Conservation (phyloP, 2,113 vertebrate genomes). For the Sorex araneus region DNA sequence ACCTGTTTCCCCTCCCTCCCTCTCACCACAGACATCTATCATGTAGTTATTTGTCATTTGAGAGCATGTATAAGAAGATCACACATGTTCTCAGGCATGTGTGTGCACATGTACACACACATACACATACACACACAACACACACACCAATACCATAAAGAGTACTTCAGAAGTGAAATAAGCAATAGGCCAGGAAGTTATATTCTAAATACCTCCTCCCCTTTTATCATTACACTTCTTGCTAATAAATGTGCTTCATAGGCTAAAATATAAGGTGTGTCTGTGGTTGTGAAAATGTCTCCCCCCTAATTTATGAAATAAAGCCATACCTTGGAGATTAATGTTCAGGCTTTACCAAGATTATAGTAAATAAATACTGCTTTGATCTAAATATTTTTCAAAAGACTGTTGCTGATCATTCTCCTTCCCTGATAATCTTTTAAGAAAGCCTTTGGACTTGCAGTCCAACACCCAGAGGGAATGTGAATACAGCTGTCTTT, state of each 20-base stretch:
- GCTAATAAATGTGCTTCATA: background rate
- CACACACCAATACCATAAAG: background rate
- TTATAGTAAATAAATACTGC: conserved; percentile 61
- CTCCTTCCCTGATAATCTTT: conserved; percentile 49
- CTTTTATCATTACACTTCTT: conserved; percentile 60
- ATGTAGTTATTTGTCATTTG: conserved; percentile 64
- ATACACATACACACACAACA: too few species aligned
- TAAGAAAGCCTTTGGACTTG: conserved; percentile 69
- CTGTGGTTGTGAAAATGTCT: conserved; percentile 51
- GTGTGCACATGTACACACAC: too few species aligned
- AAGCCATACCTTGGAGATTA: conserved; percentile 61
- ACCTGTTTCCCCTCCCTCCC: conserved; percentile 44
- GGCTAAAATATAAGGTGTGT: conserved; percentile 62
- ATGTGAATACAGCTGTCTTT: conserved; percentile 65
- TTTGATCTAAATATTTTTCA: conserved; percentile 72
- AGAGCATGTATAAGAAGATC: conserved; percentile 61
- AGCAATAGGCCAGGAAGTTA: background rate
- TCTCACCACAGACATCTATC: conserved; percentile 62
- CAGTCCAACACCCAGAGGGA: conserved; percentile 61
- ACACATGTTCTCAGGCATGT: too few species aligned
- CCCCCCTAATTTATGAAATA: conserved; percentile 49
- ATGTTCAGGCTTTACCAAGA: conserved; percentile 61
- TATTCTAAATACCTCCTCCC: conserved; percentile 65
- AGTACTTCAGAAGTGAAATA: conserved; percentile 73
- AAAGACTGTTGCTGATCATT: conserved; percentile 47